phyloP scores from a whole-genome alignment of 2,797 vertebrate species.

The Neostethus bicornis region DNA sequence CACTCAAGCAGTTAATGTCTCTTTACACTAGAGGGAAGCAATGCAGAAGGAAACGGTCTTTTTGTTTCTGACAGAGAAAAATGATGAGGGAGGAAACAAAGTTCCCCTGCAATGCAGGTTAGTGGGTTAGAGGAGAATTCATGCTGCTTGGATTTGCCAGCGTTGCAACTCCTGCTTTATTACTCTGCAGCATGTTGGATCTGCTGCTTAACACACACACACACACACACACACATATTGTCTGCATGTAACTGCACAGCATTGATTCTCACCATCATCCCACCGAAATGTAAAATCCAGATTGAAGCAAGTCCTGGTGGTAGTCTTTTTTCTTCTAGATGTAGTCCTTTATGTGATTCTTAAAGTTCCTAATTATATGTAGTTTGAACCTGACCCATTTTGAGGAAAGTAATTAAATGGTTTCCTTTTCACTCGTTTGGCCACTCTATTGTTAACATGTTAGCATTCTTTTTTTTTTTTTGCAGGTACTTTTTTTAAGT shows the following conservation, averaged over 20 bases:
- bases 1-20: no score
- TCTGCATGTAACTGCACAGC: background rate
- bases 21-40: conserved; percentile 53
- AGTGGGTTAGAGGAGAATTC: conserved; percentile 65
- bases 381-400: no score
- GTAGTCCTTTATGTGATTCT: no score
- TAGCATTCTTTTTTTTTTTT: no score
- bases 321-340: background rate
- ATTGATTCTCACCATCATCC: background rate
- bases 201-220: background rate
- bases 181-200: background rate
- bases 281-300: background rate
- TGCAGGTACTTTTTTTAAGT: no score
- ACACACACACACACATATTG: background rate
- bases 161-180: conserved; percentile 8
- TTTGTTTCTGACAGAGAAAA: background rate
- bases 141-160: background rate
- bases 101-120: conserved; percentile 68
- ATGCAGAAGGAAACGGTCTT: background rate
- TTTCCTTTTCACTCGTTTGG: no score
- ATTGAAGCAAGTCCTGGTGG: fast-evolving
- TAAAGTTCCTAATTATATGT: no score
- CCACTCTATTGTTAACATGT: no score
- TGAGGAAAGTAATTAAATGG: no score
- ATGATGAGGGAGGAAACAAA: conserved; percentile 7